Conservation (phyloP, 2,113 vertebrate genomes). For the Rhinopithecus roxellana region DNA sequence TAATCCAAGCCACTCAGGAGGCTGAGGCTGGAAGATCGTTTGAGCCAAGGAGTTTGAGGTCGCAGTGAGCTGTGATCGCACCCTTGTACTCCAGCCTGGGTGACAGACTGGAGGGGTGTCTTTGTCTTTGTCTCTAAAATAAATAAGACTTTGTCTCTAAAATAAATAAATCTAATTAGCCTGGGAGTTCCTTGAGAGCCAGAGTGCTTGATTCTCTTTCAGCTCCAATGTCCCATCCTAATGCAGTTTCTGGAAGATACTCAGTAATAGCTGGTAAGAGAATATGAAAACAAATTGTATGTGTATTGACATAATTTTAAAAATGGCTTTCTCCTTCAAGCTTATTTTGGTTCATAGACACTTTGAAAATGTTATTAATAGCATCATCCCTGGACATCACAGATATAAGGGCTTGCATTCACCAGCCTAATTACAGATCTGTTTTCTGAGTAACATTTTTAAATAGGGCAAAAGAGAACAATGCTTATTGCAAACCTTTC, state of each 20-base stretch:
- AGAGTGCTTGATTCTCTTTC: neutral
- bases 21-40: too few relatives aligned
- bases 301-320: neutral
- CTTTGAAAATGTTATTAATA: neutral
- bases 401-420: neutral
- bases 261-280: neutral
- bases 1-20: too few relatives aligned
- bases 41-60: too few relatives aligned
- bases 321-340: neutral
- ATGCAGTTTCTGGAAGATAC: neutral
- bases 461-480: neutral
- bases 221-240: neutral
- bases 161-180: too few relatives aligned
- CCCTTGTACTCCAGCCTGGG: too few relatives aligned
- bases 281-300: neutral
- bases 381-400: neutral
- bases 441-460: neutral
- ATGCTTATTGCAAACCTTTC: neutral
- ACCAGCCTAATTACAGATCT: neutral
- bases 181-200: neutral
- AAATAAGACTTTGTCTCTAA: too few relatives aligned
- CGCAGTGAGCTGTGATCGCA: too few relatives aligned
- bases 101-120: too few relatives aligned
- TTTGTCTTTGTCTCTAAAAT: too few relatives aligned
- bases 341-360: neutral